Evolutionary conservation across 2,797 vertebrate species (phyloP).

Genomic region (Distichodus sexfasciatus): DNA sequence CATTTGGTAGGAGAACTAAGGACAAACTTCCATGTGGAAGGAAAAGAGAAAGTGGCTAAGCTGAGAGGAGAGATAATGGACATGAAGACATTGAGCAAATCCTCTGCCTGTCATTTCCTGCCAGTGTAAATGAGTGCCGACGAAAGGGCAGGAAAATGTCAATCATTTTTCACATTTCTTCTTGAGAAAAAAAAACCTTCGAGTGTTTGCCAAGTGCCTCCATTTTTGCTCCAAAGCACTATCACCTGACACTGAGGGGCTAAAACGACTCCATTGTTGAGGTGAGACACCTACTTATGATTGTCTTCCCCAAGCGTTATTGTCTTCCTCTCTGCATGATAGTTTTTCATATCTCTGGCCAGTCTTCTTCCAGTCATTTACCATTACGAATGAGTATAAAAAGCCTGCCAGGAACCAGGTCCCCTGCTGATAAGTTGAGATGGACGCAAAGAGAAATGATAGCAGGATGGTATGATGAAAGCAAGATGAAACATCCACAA

Average conservation of each 20-base stretch:
- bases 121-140: conserved; percentile 6
- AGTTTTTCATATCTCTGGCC: not conserved
- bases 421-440: conserved; percentile 14
- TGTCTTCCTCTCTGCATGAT: not conserved
- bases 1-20: conserved; percentile 1
- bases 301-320: not conserved
- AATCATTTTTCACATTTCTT: conserved; percentile 24
- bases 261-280: conserved; percentile 7
- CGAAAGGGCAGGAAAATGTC: conserved; percentile 32
- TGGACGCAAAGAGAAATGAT: not conserved
- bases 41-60: not conserved
- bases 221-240: not conserved
- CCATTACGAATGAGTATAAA: conserved; percentile 7
- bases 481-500: not conserved
- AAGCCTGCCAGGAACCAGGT: not conserved
- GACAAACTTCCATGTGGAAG: not conserved
- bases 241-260: not conserved
- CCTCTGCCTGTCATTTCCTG: not conserved
- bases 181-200: not conserved
- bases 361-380: not conserved
- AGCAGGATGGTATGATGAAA: not conserved
- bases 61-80: not conserved
- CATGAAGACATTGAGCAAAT: conserved; percentile 4
- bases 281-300: not conserved
- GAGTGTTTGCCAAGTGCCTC: conserved; percentile 7